phyloP scores from a whole-genome alignment of 2,888 invertebrate species.

The Sisyra terminalis region DNA sequence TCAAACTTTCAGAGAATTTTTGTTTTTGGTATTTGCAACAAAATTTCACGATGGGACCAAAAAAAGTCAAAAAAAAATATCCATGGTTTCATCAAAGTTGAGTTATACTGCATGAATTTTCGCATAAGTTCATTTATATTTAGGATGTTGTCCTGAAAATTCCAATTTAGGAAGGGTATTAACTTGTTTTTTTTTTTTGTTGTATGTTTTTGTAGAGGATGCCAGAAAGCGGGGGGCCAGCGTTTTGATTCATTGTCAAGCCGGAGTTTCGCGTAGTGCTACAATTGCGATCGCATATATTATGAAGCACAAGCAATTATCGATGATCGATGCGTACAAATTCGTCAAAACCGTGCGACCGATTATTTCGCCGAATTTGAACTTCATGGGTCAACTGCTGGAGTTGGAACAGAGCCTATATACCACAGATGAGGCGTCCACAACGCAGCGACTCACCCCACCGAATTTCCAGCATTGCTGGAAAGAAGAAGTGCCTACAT shows the following conservation, averaged over 20 bases:
- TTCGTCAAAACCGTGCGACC: conserved; percentile 70
- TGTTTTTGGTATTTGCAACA: too few relatives aligned
- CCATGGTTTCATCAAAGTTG: too few relatives aligned
- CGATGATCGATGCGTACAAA: conserved; percentile 74
- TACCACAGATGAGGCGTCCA: conserved; percentile 18
- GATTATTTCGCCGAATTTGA: conserved; percentile 89
- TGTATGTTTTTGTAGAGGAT: conserved; percentile 40
- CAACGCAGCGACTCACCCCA: background rate
- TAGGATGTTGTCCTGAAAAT: too few relatives aligned
- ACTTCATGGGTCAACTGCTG: conserved; percentile 81
- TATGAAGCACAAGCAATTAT: conserved; percentile 72
- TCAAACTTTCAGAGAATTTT: too few relatives aligned
- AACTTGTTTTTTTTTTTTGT: background rate
- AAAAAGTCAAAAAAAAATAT: too few relatives aligned
- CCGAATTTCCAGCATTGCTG: conserved; percentile 2
- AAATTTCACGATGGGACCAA: too few relatives aligned
- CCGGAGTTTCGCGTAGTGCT: conserved; percentile 86
- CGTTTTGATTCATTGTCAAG: conserved; percentile 88
- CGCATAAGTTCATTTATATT: too few relatives aligned
- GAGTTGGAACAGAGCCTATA: conserved; percentile 62
- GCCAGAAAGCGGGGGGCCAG: conserved; percentile 50
- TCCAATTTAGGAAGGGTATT: too few relatives aligned
- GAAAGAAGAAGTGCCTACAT: conserved; percentile 3
- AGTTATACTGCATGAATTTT: too few relatives aligned
- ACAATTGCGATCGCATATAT: conserved; percentile 90